phyloP scores from a whole-genome alignment of 2,888 invertebrate genomes.

The Phalera bucephala region DNA sequence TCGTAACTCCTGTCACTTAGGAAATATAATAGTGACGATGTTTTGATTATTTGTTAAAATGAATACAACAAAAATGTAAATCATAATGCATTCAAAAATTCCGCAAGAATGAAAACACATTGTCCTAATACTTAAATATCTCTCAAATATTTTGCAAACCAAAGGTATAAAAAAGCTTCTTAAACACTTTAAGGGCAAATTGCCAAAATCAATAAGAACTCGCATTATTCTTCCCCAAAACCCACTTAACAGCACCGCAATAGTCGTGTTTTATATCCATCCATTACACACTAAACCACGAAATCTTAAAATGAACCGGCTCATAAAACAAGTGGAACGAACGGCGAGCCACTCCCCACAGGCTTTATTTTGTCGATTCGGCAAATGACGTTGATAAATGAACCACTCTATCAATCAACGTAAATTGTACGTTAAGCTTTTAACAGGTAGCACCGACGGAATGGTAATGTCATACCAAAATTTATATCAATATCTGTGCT shows the following conservation, averaged over 20 bases:
- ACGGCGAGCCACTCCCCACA: constrained; percentile 19
- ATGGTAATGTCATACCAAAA: constrained; percentile 14
- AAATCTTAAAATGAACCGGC: constrained; percentile 41
- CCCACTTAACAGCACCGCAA: constrained; percentile 11
- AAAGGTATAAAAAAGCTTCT: no score
- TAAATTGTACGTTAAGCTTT: constrained; percentile 43
- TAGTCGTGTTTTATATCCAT: constrained; percentile 33
- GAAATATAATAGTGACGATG: no score
- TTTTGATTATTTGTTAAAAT: no score
- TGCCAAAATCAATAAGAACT: constrained; percentile 1
- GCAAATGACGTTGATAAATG: constrained; percentile 59
- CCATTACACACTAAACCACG: constrained; percentile 36
- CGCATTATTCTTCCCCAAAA: constrained; percentile 5
- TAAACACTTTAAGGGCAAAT: background rate
- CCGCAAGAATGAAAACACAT: no score
- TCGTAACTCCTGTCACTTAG: no score
- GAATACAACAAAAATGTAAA: no score
- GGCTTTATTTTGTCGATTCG: constrained; percentile 49
- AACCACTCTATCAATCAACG: constrained; percentile 57
- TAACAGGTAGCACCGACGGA: constrained; percentile 35
- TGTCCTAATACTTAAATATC: no score
- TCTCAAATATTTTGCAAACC: no score
- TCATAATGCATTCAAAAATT: no score
- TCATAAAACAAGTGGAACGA: constrained; percentile 40
- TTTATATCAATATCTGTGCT: no score